phyloP scores from a whole-genome alignment of 1,140 invertebrate species.

The Drosophila equinoxialis region DNA sequence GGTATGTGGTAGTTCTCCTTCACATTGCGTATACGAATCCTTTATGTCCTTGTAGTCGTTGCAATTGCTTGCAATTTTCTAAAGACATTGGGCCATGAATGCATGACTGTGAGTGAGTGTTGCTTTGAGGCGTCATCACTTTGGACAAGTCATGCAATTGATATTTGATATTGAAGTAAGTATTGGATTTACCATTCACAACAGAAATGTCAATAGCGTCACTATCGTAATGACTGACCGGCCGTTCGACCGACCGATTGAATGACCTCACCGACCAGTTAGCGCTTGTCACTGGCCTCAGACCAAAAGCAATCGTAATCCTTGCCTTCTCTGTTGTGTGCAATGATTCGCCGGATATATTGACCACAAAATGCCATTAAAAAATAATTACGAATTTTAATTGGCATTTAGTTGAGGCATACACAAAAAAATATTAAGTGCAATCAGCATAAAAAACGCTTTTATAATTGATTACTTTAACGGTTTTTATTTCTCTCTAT shows the following conservation, averaged over 20 bases:
- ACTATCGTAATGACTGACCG: constrained; percentile 28
- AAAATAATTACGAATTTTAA: constrained; percentile 80
- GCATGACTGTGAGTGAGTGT: constrained; percentile 27
- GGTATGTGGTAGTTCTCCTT: constrained; percentile 10
- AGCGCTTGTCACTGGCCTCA: constrained; percentile 20
- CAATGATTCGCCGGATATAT: constrained; percentile 69
- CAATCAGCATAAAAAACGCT: constrained; percentile 58
- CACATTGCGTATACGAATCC: constrained; percentile 59
- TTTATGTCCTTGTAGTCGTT: constrained; percentile 30
- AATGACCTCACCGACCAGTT: constrained; percentile 28
- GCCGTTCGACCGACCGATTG: no score
- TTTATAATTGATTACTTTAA: constrained; percentile 66
- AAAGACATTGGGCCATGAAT: constrained; percentile 15
- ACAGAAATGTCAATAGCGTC: constrained; percentile 46
- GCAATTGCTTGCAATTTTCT: constrained; percentile 73
- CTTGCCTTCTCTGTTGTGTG: constrained; percentile 32
- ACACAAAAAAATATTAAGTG: constrained; percentile 51
- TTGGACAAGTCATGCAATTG: constrained; percentile 73
- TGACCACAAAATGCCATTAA: constrained; percentile 80
- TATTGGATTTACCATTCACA: constrained; percentile 26
- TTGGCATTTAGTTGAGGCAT: constrained; percentile 72
- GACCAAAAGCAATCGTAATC: not conserved
- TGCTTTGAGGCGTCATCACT: constrained; percentile 49
- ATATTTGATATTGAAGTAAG: constrained; percentile 57
- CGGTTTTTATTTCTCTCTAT: constrained; percentile 44